These are phyloP conservation scores for Pantherophis guttatus DNA, from an alignment of 2,113 vertebrate genomes.

Conservation along the genomic window DNA sequence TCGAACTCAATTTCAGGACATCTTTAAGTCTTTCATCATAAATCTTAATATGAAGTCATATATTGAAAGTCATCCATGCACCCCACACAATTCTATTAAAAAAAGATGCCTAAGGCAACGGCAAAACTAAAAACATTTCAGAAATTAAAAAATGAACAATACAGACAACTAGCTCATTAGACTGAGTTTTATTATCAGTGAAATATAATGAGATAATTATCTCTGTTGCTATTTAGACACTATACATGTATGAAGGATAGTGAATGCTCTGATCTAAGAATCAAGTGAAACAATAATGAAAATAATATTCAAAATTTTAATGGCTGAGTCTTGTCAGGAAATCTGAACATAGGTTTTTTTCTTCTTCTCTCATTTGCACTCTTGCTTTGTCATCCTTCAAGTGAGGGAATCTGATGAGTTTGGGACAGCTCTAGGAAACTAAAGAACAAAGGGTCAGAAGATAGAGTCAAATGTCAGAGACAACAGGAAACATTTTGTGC, in stretches of 20 bases:
- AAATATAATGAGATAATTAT: not conserved
- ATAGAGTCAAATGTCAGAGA: not conserved
- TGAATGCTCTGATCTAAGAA: not conserved
- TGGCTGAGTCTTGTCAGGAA: slow-evolving; percentile 15
- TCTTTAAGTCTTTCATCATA: not conserved
- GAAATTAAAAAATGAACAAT: not conserved
- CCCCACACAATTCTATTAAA: not conserved
- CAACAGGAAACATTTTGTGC: not conserved
- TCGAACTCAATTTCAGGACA: not conserved
- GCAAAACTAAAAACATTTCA: not conserved
- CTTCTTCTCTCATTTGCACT: not conserved
- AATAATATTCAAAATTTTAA: slow-evolving; percentile 1
- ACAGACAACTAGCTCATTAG: not conserved
- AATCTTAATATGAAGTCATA: not conserved
- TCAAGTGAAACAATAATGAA: not conserved
- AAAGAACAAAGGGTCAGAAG: not conserved
- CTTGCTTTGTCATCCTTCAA: not conserved
- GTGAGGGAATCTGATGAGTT: not conserved
- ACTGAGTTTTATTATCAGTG: not conserved
- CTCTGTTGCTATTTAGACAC: not conserved
- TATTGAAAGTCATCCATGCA: not conserved
- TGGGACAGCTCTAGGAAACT: not conserved
- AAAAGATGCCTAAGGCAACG: not conserved
- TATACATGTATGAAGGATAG: not conserved
- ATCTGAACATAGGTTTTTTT: not conserved